Evolutionary conservation across 2,113 vertebrate genomes (phyloP), one percentile per base, ranked within the genome.

Genomic region (Geococcyx californianus): DNA sequence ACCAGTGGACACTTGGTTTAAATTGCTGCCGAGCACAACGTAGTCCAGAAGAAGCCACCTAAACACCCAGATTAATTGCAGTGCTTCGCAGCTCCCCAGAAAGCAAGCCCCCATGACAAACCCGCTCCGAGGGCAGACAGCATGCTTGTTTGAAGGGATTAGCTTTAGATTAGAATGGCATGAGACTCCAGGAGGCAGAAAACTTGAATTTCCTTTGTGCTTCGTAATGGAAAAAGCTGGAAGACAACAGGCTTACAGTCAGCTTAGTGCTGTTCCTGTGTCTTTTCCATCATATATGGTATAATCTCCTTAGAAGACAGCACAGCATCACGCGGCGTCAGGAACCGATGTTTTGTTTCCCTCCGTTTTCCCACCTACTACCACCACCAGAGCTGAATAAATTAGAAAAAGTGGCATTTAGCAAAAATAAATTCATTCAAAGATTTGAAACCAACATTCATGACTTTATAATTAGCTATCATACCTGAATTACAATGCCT

Each of bases 241-340:
- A 89, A 96, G 87, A 97, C 95, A 97, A 97, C 94, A 95, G 94
- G 97, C 93, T 97, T 97, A 97, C 66, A 86, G 92, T 19, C 87
- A 94, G 97, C 90, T 97, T 97, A 97, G 79, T 31, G 87, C 81
- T 84, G 84, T 63, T 91, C 58, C 89, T 87, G 68, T 80, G 91
- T 89, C 94, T 95, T 83, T 84, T 47, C 80, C 10, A 62, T 95
- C 87, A 87, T 73, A 36, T 42, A 11, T 88, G 87, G 73, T 85
- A 51, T 97, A 96, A 97, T 84, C 96, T 89, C 81, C 72, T 96
- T 69, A 90, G 76, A 63, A 68, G 73, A 49, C 83, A 64, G 84
- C 59, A n/a, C 19, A 2, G 72, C 73, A 85, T 55, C 92, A 56
- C 0, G 0, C 28, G 6, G 2, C 0, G 0, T 19, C 81, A 38